Evolutionary conservation across 2,888 invertebrate genomes (phyloP).

Genomic region (Pterobdella sp.): DNA sequence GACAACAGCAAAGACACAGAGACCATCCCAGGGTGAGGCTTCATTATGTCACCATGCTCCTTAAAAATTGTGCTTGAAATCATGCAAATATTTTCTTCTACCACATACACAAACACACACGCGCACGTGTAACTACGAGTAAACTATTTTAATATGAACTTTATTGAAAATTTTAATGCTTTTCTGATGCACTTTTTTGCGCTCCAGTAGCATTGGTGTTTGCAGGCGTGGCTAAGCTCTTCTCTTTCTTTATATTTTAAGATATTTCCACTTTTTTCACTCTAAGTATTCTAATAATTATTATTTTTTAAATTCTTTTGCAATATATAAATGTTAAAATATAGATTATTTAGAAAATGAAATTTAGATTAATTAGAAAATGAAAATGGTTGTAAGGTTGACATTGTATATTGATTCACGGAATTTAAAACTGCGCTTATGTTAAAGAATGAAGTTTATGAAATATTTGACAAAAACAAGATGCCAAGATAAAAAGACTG

Average conservation of each 20-base stretch:
- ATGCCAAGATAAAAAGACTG: too few relatives aligned
- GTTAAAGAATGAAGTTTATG: too few relatives aligned
- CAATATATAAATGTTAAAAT: too few relatives aligned
- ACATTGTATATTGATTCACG: too few relatives aligned
- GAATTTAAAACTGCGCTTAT: too few relatives aligned
- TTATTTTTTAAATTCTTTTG: not conserved
- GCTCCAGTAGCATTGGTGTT: not conserved
- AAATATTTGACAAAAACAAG: too few relatives aligned
- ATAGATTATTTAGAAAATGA: too few relatives aligned
- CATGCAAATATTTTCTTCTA: too few relatives aligned
- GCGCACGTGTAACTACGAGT: not conserved
- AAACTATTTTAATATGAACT: constrained; percentile 3
- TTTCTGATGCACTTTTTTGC: not conserved
- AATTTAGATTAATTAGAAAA: too few relatives aligned
- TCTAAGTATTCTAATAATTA: not conserved
- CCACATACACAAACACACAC: not conserved
- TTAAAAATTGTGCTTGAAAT: too few relatives aligned
- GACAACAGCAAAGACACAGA: constrained; percentile 5
- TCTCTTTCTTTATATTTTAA: not conserved
- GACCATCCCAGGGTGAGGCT: constrained; percentile 4
- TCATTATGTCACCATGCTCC: too few relatives aligned
- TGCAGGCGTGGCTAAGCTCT: not conserved
- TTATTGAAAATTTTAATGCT: constrained; percentile 10
- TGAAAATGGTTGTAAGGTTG: too few relatives aligned
- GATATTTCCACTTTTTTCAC: not conserved